Conservation (phyloP, 2,888 invertebrate species). For the Zeuzera pyrina region DNA sequence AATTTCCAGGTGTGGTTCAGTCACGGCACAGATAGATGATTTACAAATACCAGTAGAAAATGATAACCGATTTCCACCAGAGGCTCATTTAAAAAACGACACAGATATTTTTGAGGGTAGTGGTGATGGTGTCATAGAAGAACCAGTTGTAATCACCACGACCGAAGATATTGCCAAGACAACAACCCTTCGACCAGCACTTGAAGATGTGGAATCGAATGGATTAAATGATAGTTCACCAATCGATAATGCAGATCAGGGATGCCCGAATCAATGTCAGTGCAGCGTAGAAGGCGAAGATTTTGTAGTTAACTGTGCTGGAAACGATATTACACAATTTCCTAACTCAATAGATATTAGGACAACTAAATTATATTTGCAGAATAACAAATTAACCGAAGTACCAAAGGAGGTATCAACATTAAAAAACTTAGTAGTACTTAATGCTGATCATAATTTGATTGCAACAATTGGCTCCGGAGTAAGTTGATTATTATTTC, state of each 20-base stretch:
- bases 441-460: conserved; percentile 47
- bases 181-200: conserved; percentile 20
- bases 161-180: conserved; percentile 22
- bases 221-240: conserved; percentile 17
- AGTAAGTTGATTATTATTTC: conserved; percentile 52
- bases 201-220: conserved; percentile 36
- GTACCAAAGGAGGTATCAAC: conserved; percentile 48
- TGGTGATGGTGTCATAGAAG: conserved; percentile 35
- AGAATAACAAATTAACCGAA: conserved; percentile 53
- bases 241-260: conserved; percentile 17
- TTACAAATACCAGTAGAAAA: conserved; percentile 48
- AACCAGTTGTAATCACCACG: conserved; percentile 19
- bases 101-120: conserved; percentile 41
- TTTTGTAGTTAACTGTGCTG: conserved; percentile 61
- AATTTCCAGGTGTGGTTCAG: conserved; percentile 31
- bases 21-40: conserved; percentile 39
- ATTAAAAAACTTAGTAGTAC: conserved; percentile 42
- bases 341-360: conserved; percentile 49
- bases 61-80: conserved; percentile 57
- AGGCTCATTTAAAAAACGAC: conserved; percentile 28
- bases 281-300: conserved; percentile 47
- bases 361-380: conserved; percentile 47
- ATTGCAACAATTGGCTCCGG: conserved; percentile 49
- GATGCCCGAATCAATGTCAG: conserved; percentile 47
- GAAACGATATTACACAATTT: conserved; percentile 57